Conservation (phyloP, 2,888 invertebrate species). For the Euproctis similis region DNA sequence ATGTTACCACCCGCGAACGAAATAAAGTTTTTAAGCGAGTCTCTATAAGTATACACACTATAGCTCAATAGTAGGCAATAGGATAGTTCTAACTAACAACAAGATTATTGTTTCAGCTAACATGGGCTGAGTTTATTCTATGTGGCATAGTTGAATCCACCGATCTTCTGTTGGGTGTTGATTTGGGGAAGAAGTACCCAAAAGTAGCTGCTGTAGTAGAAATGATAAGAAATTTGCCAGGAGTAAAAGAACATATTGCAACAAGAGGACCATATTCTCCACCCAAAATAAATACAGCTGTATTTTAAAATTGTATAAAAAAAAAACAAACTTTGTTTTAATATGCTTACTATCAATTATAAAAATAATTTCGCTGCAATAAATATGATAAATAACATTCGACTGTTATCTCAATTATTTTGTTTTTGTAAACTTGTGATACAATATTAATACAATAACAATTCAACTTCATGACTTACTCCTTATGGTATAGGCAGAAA, state of each 20-base stretch:
- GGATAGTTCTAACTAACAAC: not conserved
- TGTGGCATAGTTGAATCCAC: constrained; percentile 47
- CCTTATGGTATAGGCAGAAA: too few relatives aligned
- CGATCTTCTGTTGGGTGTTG: constrained; percentile 33
- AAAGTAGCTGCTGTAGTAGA: constrained; percentile 30
- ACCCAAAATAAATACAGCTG: too few relatives aligned
- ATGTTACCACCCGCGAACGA: not conserved
- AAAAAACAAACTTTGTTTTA: too few relatives aligned
- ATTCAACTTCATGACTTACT: too few relatives aligned
- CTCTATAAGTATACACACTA: not conserved
- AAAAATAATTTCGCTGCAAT: too few relatives aligned
- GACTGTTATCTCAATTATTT: too few relatives aligned
- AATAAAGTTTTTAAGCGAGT: not conserved
- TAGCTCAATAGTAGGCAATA: not conserved
- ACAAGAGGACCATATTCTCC: constrained; percentile 38
- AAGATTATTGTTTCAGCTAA: constrained; percentile 37
- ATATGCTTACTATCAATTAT: too few relatives aligned
- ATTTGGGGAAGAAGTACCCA: constrained; percentile 48
- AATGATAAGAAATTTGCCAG: constrained; percentile 39
- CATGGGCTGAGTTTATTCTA: constrained; percentile 58
- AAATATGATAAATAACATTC: too few relatives aligned
- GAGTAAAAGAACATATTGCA: constrained; percentile 52
- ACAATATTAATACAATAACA: too few relatives aligned
- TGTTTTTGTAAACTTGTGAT: too few relatives aligned
- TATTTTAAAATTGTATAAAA: too few relatives aligned